Base-by-base conservation (phyloP, 2,888 invertebrate species). In the Ectemnius cavifrons region DNA sequence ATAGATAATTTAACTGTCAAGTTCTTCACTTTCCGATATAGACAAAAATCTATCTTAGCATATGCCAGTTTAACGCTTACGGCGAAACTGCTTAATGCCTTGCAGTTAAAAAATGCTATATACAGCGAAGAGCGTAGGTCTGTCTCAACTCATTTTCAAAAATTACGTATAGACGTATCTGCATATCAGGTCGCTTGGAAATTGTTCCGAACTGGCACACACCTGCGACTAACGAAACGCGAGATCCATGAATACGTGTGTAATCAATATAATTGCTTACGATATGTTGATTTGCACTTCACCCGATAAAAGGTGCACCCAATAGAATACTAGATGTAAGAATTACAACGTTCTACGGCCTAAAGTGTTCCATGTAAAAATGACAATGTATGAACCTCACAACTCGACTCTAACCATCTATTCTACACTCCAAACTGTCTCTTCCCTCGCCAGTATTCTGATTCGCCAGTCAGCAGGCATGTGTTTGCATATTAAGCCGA, bases 201-300 rank as follows among this genome's bases (percentile, higher is more conserved):
- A 16, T 18, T 52, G 60, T 59, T 71, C 58, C 18, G 52, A 18
- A 67, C 45, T 59, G 63, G 59, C 73, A 71, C 71, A 76, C 78
- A 73, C 74, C 74, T 71, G 65, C 73, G 73, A 82, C 67, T 75
- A 79, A 78, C 75, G 71, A 71, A 76, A 37, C 37, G 37, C 37
- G 37, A 37, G 37, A 78, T 80, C 71, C 52, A 14, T 14, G 52
- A 16, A 16, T 52, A 60, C 52, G 37, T 37, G 37, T 37, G 37
- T 37, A 13, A 57, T 67, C 20, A 57, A 60, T 64, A 45, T 60
- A 59, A 65, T 20, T 61, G 4, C 27, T 63, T 62, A 5, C 45
- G 62, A 73, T 73, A 62, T 73, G 52, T 52, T 52, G 16, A 52
- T 16, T 52, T 52, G 52, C 63, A 23, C n/a, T 13, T 57, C 14